Evolutionary conservation across 2,113 vertebrate species (phyloP), one percentile per base, ranked within the genome.

Genomic region (Rousettus leschenaultii): DNA sequence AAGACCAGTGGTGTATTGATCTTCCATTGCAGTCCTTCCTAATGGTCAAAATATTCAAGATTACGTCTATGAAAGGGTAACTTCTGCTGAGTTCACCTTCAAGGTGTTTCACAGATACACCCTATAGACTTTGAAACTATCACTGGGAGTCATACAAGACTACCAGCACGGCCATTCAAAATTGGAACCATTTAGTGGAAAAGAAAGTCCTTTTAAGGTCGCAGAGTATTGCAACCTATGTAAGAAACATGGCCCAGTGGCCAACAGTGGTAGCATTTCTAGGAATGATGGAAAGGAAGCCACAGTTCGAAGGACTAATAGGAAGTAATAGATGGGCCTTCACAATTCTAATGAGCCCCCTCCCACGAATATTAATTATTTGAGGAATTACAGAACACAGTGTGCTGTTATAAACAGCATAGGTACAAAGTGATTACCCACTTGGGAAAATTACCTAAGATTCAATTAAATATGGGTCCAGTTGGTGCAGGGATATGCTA

Each of bases 301-400:
- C 61, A 48, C 24, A 61, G 33, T 63, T 28, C 13, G 16, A 59
- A 82, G 21, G n/a, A 55, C 14, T 73, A 43, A 83, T 14, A 55
- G 43, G 53, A 57, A 51, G 45, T 35, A 16, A 75, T 19, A 14
- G 51, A 35, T 83, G 30, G 24, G 26, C 30, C 78, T 30, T 63
- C 38, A 28, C 63, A 35, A 57, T n/a, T 65, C 18, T 59, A 79
- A 63, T 24, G 61, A 86, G 45, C 33, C 57, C 40, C 48, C 51
- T 15, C 38, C 75, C n/a, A 45, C 14, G 24, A 89, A 89, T 51
- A 85, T 86, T 82, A 82, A 86, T 93, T 93, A 95, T 89, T 66
- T 82, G 92, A 74, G 33, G 78, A 63, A 86, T 78, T 71, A 45
- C 26, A n/a, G 68, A 10, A 38, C 83, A 68, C 57, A 8, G 70